phyloP scores from a whole-genome alignment of 2,888 invertebrate genomes.

The Macrosiphum euphorbiae region DNA sequence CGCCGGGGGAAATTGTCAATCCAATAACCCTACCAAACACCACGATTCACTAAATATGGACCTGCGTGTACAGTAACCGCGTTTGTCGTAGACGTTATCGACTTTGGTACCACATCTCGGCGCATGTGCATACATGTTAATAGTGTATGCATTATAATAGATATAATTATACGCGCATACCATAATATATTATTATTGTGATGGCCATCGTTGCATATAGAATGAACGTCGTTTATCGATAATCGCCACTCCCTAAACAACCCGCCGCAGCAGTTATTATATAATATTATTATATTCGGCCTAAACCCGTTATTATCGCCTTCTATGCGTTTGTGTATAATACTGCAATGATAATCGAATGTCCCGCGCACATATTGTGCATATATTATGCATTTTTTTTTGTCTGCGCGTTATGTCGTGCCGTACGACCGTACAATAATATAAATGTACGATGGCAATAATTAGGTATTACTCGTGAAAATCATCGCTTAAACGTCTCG shows the following conservation, averaged over 20 bases:
- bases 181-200: neutral
- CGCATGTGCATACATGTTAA: neutral
- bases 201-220: neutral
- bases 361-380: neutral
- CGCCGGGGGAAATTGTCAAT: neutral
- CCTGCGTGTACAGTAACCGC: neutral
- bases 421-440: neutral
- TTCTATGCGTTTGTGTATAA: neutral
- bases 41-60: neutral
- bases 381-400: neutral
- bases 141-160: too few relatives aligned
- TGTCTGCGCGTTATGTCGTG: neutral
- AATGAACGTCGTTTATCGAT: constrained; percentile 16
- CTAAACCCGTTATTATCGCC: constrained; percentile 18
- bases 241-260: neutral
- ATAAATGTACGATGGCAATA: neutral
- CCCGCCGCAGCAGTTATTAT: neutral
- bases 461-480: neutral
- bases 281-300: neutral
- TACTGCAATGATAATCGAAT: neutral
- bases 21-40: neutral
- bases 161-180: neutral
- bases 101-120: neutral
- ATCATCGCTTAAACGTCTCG: neutral
- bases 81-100: neutral